Conservation (phyloP, 1,140 invertebrate genomes). For the Heliconius himera region DNA sequence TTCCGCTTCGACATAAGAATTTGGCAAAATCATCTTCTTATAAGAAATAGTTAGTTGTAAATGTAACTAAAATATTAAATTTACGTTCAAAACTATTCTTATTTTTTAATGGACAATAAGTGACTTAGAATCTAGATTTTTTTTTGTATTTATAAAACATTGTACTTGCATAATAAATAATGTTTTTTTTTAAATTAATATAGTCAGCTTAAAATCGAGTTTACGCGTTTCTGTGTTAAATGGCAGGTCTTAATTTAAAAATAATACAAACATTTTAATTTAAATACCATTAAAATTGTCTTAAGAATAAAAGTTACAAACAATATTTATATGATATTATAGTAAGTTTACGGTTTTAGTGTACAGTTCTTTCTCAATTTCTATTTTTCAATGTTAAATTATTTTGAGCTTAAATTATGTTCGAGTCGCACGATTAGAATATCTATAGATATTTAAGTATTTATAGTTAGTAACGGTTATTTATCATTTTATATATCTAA, state of each 20-base stretch:
- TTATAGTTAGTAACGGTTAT: not conserved
- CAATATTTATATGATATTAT: not conserved
- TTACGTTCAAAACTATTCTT: conserved; percentile 39
- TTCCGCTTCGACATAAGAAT: conserved; percentile 30
- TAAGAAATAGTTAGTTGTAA: conserved; percentile 34
- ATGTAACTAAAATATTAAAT: conserved; percentile 42
- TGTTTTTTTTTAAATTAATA: not conserved
- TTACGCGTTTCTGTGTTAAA: conserved; percentile 6
- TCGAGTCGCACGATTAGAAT: not conserved
- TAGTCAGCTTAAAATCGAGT: not conserved
- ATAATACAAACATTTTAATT: not conserved
- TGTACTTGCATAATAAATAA: conserved; percentile 33
- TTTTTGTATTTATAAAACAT: conserved; percentile 29
- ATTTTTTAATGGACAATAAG: conserved; percentile 43
- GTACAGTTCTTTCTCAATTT: not conserved
- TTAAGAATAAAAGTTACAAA: conserved; percentile 11
- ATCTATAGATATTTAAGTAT: not conserved
- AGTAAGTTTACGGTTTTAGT: not conserved
- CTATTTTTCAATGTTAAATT: not conserved
- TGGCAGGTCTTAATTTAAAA: conserved; percentile 5
- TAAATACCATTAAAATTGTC: not conserved
- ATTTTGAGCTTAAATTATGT: conserved; percentile 2
- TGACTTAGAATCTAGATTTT: conserved; percentile 31
- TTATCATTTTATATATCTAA: conserved; percentile 10
- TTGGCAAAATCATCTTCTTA: conserved; percentile 27